Conservation (phyloP, 2,797 vertebrate species). For the Phataginus tetradactyla region DNA sequence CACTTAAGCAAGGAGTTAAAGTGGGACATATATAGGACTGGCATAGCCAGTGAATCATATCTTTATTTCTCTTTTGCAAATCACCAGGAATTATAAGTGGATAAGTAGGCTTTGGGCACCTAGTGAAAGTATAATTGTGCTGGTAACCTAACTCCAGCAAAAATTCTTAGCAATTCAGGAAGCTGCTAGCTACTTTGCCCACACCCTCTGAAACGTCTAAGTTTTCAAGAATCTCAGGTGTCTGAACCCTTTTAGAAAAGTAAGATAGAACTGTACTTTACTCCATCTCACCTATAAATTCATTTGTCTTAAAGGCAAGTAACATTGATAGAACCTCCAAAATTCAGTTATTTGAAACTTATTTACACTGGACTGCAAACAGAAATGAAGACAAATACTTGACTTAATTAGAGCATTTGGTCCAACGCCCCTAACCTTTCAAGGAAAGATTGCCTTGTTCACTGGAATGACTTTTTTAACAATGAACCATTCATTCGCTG, state of each 20-base stretch:
- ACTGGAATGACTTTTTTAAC: constrained; percentile 70
- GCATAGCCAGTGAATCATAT: constrained; percentile 36
- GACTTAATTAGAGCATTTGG: constrained; percentile 72
- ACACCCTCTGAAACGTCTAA: not conserved
- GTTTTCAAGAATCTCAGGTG: constrained; percentile 25
- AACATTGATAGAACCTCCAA: not conserved
- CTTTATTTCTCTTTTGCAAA: constrained; percentile 44
- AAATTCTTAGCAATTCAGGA: not conserved
- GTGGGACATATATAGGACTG: not conserved
- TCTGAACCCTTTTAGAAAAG: constrained; percentile 18
- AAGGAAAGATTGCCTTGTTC: constrained; percentile 71
- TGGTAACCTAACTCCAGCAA: not conserved
- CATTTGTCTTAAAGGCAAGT: not conserved
- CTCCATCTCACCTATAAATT: not conserved
- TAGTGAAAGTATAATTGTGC: not conserved
- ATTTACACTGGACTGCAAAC: not conserved
- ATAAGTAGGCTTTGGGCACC: not conserved
- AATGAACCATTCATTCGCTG: constrained; percentile 80
- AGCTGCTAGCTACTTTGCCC: not conserved
- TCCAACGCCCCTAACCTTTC: constrained; percentile 75
- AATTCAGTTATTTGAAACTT: not conserved
- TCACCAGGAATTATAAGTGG: constrained; percentile 38
- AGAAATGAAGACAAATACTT: constrained; percentile 36
- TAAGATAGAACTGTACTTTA: not conserved
- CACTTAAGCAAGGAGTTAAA: not conserved